Evolutionary conservation across 2,888 invertebrate species (phyloP).

Genomic region (Syrphus vitripennis): DNA sequence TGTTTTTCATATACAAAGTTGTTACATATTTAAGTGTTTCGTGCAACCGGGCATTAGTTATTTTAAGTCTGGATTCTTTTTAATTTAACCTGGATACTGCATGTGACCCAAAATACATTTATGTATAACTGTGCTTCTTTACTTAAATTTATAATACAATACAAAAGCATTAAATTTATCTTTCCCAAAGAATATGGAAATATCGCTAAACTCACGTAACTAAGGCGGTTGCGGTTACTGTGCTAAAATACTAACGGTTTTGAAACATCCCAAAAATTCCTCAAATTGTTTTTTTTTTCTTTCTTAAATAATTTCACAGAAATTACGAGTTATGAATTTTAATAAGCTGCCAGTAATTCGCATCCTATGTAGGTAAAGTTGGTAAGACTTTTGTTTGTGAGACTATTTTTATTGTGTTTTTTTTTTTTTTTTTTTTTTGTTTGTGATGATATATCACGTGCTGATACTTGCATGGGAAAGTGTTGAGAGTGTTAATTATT

Average conservation of each 20-base stretch:
- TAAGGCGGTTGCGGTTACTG: neutral
- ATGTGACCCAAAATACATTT: no score
- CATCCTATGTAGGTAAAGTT: neutral
- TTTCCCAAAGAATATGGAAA: neutral
- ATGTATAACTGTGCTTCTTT: no score
- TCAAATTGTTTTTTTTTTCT: neutral
- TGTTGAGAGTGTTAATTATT: neutral
- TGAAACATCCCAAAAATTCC: slow-evolving; percentile 15
- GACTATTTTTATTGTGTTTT: slow-evolving; percentile 23
- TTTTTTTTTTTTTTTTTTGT: no score
- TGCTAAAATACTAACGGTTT: neutral
- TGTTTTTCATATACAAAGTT: no score
- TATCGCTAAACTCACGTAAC: neutral
- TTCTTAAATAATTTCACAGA: slow-evolving; percentile 18
- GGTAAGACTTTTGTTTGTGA: slow-evolving; percentile 23
- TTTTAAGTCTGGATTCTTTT: neutral
- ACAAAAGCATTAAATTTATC: no score
- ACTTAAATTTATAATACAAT: neutral
- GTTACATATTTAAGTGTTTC: no score
- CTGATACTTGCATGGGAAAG: slow-evolving; percentile 15
- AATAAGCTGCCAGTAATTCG: neutral
- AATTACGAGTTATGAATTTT: neutral
- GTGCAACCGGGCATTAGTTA: no score
- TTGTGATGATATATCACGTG: neutral
- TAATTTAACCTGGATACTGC: neutral